Conservation (phyloP, 2,888 invertebrate species). For the Lobophora halterata region DNA sequence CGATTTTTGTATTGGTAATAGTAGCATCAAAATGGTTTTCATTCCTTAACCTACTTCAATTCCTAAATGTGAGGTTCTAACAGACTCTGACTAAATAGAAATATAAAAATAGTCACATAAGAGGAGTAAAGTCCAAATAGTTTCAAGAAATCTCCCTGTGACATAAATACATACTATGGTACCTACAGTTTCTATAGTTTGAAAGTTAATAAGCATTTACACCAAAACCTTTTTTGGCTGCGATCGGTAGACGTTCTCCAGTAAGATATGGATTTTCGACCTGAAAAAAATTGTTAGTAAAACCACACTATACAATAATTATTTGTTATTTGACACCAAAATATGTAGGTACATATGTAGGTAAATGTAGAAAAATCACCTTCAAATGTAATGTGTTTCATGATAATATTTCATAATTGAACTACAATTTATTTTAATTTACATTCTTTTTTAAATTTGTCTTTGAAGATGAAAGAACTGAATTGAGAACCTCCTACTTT, state of each 20-base stretch:
- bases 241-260: slow-evolving; percentile 93
- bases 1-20: slow-evolving; percentile 5
- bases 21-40: slow-evolving; percentile 1
- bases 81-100: slow-evolving; percentile 33
- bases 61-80: slow-evolving; percentile 49
- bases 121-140: slow-evolving; percentile 25
- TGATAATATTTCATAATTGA: too few relatives aligned
- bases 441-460: too few relatives aligned
- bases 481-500: too few relatives aligned
- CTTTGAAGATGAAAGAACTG: too few relatives aligned
- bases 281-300: too few relatives aligned
- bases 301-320: too few relatives aligned
- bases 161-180: slow-evolving; percentile 28
- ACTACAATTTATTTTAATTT: too few relatives aligned
- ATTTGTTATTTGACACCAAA: too few relatives aligned
- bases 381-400: too few relatives aligned
- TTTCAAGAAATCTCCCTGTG: slow-evolving; percentile 22
- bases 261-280: slow-evolving; percentile 90
- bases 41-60: neutral
- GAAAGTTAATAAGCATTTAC: slow-evolving; percentile 67
- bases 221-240: slow-evolving; percentile 95
- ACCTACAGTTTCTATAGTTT: slow-evolving; percentile 17
- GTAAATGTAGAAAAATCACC: too few relatives aligned
- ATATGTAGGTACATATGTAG: too few relatives aligned
- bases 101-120: slow-evolving; percentile 37